A percentile compares a stretch with the other conserved stretches of the same genome.
These are phyloP conservation scores for Sitta europaea DNA, from an alignment of 2,113 vertebrate species.

Conservation along the genomic window DNA sequence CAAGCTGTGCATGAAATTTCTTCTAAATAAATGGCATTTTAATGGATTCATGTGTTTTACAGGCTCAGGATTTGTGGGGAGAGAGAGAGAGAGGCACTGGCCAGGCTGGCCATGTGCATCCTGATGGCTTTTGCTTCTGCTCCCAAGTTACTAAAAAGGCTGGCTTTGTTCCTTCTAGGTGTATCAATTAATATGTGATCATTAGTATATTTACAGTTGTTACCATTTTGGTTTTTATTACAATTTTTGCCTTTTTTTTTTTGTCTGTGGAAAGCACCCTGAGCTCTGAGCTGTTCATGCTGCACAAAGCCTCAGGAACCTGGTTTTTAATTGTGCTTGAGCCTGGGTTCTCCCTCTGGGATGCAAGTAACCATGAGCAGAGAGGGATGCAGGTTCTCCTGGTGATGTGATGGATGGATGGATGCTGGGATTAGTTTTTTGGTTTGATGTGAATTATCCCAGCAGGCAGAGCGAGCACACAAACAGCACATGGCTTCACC, in stretches of 20 bases:
- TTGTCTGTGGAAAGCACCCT: not conserved
- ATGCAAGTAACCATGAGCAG: not conserved
- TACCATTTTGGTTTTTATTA: not conserved
- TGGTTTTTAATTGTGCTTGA: not conserved
- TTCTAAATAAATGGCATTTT: not conserved
- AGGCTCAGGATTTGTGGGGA: not conserved
- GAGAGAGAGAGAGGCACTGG: not conserved
- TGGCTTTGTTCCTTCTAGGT: not conserved
- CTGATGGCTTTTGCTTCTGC: not conserved
- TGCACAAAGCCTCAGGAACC: accelerated
- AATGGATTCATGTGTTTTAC: not conserved
- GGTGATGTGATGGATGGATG: not conserved
- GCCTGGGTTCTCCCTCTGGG: not conserved
- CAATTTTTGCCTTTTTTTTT: not conserved
- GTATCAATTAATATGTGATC: not conserved
- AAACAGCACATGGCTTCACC: accelerated
- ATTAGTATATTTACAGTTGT: not conserved
- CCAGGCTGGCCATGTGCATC: not conserved
- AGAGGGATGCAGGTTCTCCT: not conserved
- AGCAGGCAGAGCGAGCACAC: accelerated
- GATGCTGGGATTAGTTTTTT: not conserved
- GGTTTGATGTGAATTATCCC: not conserved
- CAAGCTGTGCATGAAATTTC: not conserved
- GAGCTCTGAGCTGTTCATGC: not conserved
- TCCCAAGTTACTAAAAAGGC: not conserved